Evolutionary conservation across 1,140 invertebrate species (phyloP), one percentile per base, ranked within the genome.

Genomic region (Mycetomoellerius zeteki): DNA sequence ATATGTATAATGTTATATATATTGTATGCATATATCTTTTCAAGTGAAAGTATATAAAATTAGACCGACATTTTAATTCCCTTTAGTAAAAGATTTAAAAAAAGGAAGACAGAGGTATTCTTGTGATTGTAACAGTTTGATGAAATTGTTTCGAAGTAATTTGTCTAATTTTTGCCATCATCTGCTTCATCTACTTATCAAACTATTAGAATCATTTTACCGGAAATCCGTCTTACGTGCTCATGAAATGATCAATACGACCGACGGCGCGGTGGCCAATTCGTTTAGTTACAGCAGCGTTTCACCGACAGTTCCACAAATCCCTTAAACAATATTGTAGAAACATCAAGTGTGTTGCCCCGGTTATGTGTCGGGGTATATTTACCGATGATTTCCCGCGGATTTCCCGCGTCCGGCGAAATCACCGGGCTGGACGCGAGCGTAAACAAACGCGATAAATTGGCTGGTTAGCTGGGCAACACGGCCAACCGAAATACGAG

Each of bases 391-490:
- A 89, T 89, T 89, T 89, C 62, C 52, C 89, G 56, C 75, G 81
- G 86, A 88, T 90, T 86, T 82, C 73, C 88, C 47, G 85, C 75
- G 84, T 58, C 72, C 86, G 56, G 69, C 69, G 47, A 87, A 89
- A 90, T 84, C 88, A 73, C 50, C 52, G 84, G 37, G 12, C 47
- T 30, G 80, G 27, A 62, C 52, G 58, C 56, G 50, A 62, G 69
- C 69, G 84, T 52, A 89, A 89, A 89, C 87, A 86, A 89, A 89
- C 84, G 84, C 75, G 88, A 89, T 89, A 88, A 89, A 89, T 77
- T 88, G 69, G 50, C 47, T 62, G 73, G 33, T 60, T 47, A 54
- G 52, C 67, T 27, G 30, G 50, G 71, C 81, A 50, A 86, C 75
- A 85, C 80, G 67, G 67, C 58, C 75, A 50, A 65, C 75, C 87